Percentiles rank a stretch among this genome's conserved stretches.
These are phyloP conservation scores for Arctocebus calabarensis DNA, from an alignment of 2,797 vertebrate genomes.

Conservation along the genomic window DNA sequence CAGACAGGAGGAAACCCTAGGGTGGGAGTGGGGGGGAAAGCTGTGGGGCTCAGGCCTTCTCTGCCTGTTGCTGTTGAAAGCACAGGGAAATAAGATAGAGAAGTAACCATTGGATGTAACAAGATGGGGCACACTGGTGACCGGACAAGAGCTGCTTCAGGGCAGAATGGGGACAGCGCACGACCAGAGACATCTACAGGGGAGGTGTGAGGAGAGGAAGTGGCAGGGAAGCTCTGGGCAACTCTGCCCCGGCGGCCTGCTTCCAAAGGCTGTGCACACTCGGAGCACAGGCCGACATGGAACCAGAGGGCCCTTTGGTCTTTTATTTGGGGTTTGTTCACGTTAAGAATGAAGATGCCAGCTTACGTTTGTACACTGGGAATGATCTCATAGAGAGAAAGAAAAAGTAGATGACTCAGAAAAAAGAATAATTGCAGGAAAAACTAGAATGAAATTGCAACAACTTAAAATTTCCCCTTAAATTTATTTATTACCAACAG, in stretches of 20 bases:
- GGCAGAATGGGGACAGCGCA: background rate
- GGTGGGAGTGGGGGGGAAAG: background rate
- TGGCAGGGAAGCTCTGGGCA: background rate
- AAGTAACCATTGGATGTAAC: background rate
- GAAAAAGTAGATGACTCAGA: background rate
- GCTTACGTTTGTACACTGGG: no score
- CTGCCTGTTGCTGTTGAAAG: background rate
- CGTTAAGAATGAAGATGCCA: background rate
- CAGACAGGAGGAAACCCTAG: background rate
- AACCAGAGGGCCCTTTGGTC: background rate
- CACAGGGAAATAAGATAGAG: background rate
- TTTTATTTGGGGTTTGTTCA: background rate
- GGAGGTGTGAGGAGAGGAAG: background rate
- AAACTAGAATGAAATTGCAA: background rate
- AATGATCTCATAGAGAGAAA: background rate
- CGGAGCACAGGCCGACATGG: background rate
- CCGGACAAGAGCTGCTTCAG: background rate
- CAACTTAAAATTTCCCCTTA: background rate
- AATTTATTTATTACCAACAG: background rate
- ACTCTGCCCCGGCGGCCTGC: accelerated
- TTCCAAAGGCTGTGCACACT: background rate
- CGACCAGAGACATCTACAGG: background rate
- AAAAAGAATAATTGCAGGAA: background rate
- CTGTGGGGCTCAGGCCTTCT: no score
- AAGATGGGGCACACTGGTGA: background rate